Evolutionary conservation across 2,797 vertebrate genomes (phyloP), one percentile per base, ranked within the genome.

Genomic region (Mycteria americana): DNA sequence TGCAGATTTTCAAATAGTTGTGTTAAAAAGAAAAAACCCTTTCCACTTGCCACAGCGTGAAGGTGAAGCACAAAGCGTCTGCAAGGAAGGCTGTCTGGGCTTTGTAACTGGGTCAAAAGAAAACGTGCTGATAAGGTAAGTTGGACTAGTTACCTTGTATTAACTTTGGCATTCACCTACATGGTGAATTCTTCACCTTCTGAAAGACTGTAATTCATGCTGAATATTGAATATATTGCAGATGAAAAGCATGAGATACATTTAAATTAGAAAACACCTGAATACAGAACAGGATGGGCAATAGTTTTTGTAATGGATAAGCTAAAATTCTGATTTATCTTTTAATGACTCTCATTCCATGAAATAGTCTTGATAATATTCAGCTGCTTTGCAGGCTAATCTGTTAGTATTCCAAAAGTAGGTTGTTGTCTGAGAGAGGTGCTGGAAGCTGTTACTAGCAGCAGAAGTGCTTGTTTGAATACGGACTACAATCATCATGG

Each of bases 121-220:
- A 88, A 76, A 56, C 2, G 10, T 41, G 21, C 65, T 63, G 43
- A 73, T 72, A 81, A 96, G 93, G 97, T 97, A 93, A 92, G 95
- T 53, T 50, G 18, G 21, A 43, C 31, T 43, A 60, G 16, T n/a
- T 94, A 35, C 9, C 37, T 62, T 41, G 10, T 33, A 37, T 60
- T 84, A 65, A n/a, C 25, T 57, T 68, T 9, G 17, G 7, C 51
- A 33, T 92, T 87, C 31, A 56, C 10, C 9, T 31, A 28, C 24
- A 17, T 2, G 2, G 28, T 67, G 31, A 82, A 24, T 89, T 63
- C 17, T 77, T 85, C 37, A 41, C 25, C 23, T 79, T 92, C 64
- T 82, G 37, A 76, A 67, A 54, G 57, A 33, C 18, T 69, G 13
- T 13, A 91, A 10, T 72, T 80, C 35, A 14, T 78, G 22, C 19